These are phyloP conservation scores for Procavia capensis DNA, from an alignment of 2,113 vertebrate genomes.

Conservation along the genomic window DNA sequence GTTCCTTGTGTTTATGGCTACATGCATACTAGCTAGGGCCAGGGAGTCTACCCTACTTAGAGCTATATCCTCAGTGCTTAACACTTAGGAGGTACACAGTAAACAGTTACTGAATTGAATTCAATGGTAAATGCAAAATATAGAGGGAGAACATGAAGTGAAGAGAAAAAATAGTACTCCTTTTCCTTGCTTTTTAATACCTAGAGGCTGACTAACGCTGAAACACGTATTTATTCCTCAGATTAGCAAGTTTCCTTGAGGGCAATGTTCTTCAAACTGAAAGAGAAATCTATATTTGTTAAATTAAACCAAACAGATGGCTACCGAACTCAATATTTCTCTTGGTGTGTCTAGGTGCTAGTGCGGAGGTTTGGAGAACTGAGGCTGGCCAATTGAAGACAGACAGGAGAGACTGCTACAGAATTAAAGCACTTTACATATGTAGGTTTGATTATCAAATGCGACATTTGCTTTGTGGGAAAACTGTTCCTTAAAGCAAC, in stretches of 20 bases:
- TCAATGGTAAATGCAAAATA: not conserved
- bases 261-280: slow-evolving; percentile 51
- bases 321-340: slow-evolving; percentile 15
- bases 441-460: slow-evolving; percentile 12
- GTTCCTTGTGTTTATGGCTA: not conserved
- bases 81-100: not conserved
- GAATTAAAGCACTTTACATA: not conserved
- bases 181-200: slow-evolving; percentile 44
- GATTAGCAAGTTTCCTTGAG: slow-evolving; percentile 62
- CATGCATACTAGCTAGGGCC: not conserved
- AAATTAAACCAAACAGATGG: slow-evolving; percentile 47
- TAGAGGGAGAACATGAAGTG: not conserved
- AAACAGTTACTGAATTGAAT: not conserved
- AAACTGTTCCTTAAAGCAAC: slow-evolving; percentile 43
- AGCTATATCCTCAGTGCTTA: not conserved
- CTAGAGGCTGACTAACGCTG: not conserved
- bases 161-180: not conserved
- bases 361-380: not conserved
- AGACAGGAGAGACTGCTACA: not conserved
- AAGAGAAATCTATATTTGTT: not conserved
- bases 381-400: slow-evolving; percentile 9
- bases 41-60: not conserved
- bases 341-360: not conserved
- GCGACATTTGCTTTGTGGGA: slow-evolving; percentile 53
- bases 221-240: slow-evolving; percentile 49